These are phyloP conservation scores for Phylloscopus trochilus DNA, from an alignment of 2,113 vertebrate genomes.

Conservation along the genomic window DNA sequence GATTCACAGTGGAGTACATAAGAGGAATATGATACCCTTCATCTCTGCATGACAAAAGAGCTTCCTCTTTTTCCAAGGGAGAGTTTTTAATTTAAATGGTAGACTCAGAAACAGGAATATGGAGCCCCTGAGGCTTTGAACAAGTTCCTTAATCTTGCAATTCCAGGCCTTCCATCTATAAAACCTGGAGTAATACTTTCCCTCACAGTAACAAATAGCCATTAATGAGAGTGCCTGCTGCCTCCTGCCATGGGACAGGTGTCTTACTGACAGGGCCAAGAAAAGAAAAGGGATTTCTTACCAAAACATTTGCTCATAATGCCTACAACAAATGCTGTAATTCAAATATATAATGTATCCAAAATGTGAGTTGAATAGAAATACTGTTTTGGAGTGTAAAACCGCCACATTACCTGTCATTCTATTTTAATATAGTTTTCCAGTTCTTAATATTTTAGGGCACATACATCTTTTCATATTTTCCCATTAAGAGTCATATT, in stretches of 20 bases:
- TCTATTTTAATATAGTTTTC: not conserved
- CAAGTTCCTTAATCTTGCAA: constrained; percentile 38
- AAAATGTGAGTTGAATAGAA: not conserved
- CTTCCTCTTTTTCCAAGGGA: not conserved
- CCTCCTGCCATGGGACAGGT: constrained; percentile 19
- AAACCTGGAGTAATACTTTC: not conserved
- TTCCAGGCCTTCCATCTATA: not conserved
- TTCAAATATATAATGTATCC: not conserved
- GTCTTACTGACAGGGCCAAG: not conserved
- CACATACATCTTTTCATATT: not conserved
- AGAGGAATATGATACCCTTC: constrained; percentile 25
- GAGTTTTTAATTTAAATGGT: constrained; percentile 18
- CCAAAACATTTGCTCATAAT: not conserved
- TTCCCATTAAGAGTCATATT: not conserved
- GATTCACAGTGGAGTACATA: constrained; percentile 9
- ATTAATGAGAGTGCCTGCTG: not conserved
- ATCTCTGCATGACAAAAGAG: constrained; percentile 30
- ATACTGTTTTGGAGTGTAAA: not conserved
- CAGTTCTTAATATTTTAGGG: not conserved
- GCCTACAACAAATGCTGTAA: not conserved
- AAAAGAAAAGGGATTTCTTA: not conserved
- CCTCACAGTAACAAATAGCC: not conserved
- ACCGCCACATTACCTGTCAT: not conserved
- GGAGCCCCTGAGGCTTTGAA: constrained; percentile 16
- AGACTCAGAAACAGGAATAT: not conserved